Evolutionary conservation across 2,113 vertebrate species (phyloP).

Genomic region (human (Homo sapiens)): DNA sequence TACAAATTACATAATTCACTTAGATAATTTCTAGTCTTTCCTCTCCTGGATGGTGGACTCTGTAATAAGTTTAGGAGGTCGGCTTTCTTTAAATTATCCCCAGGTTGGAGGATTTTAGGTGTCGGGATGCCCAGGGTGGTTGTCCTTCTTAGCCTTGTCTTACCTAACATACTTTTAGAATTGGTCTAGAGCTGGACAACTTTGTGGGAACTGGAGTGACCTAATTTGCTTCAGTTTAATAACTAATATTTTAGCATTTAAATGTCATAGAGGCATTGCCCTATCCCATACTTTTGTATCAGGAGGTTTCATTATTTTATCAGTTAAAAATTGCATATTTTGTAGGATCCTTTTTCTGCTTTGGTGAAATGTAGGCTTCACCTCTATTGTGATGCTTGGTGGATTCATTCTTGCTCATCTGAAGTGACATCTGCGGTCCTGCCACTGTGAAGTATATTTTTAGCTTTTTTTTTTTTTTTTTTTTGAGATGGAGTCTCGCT

Average conservation of each 20-base stretch:
- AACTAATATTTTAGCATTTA: not conserved
- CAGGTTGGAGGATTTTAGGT: not conserved
- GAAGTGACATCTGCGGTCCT: conserved; percentile 22
- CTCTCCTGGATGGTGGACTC: no score
- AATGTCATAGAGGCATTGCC: not conserved
- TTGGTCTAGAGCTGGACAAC: not conserved
- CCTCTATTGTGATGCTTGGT: not conserved
- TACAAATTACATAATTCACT: no score
- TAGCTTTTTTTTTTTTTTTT: conserved; percentile 39
- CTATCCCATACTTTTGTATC: not conserved
- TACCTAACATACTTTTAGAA: not conserved
- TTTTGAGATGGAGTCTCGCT: no score
- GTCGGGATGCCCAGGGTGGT: not conserved
- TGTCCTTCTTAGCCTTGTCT: not conserved
- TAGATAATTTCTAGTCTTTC: no score
- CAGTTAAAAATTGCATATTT: conserved; percentile 25
- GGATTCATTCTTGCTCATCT: conserved; percentile 34
- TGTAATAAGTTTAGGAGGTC: no score
- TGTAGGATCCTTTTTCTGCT: not conserved
- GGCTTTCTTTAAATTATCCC: no score
- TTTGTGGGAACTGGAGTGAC: conserved; percentile 25
- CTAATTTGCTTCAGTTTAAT: not conserved
- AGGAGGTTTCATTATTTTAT: conserved; percentile 38
- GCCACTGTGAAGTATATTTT: conserved; percentile 57
- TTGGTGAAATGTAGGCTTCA: conserved; percentile 8